Base-by-base conservation (phyloP, 2,888 invertebrate species). In the Heliconius aoede region DNA sequence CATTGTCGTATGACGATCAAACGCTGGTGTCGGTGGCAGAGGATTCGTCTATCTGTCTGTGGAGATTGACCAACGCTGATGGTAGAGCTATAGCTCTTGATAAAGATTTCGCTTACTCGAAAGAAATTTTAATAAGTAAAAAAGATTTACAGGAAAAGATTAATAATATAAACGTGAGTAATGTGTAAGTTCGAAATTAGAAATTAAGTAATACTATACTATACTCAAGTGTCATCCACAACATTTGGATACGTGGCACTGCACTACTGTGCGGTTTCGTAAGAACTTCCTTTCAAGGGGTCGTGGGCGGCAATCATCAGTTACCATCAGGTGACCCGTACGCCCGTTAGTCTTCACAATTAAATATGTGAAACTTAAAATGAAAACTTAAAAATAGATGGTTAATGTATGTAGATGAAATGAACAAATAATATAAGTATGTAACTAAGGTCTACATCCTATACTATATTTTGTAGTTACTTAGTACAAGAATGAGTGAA, bases 111-210 rank as follows among this genome's bases (percentile, higher is more conserved):
- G 91, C 96, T 7, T 96, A 97, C 84, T 96, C 97, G 0, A 96
- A 96, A 81, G 98, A 98, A 88, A 96, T 98, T 80, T 94, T 98
- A 73, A 97, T 98, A 81, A 96, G 97, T 46, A 97, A 96, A 73
- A 94, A 91, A 65, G 96, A 98, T 85, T 93, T 99, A 51, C 96
- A 97, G 82, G 97, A 98, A 74, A 98, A 98, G 92, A 96, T 97
- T 30, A 93, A 93, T 81, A 94, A 84, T 76, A 94, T 95, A 62
- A 91, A 91, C 82, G 95, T 95, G 80, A 89, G 92, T 88, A n/a
- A 79, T 58, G 30, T 13, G n/a, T 51, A 30, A 30, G 28, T 30
- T 32, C 8, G 3, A 64, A 64, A n/a, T 24, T n/a, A 64, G 40
- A n/a, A 18, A 18, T 67, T 67, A 55, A n/a, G 36, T 51, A 11